phyloP scores from a whole-genome alignment of 1,140 invertebrate genomes.

The Araneus ventricosus region DNA sequence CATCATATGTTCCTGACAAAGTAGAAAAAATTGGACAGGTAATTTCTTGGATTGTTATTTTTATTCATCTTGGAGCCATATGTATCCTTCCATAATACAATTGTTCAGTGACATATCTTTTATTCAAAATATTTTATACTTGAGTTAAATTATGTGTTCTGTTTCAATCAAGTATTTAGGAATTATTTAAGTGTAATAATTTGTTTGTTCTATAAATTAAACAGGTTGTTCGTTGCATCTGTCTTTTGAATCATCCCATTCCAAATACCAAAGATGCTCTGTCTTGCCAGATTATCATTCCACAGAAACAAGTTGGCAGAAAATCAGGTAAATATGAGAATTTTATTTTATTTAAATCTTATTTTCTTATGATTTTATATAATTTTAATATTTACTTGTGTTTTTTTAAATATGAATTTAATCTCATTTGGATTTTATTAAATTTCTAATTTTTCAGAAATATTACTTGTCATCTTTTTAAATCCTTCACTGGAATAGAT shows the following conservation, averaged over 20 bases:
- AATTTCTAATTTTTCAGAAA: no score
- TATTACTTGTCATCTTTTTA: no score
- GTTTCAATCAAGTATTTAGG: no score
- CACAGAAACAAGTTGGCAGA: slow-evolving; percentile 95
- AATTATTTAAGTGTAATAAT: no score
- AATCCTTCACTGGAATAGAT: no score
- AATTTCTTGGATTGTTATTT: not conserved
- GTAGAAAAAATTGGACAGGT: slow-evolving; percentile 84
- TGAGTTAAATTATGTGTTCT: no score
- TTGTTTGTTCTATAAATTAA: not conserved
- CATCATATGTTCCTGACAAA: slow-evolving; percentile 95
- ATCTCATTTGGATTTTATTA: no score
- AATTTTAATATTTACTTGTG: not conserved
- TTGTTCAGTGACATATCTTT: no score
- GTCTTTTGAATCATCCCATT: slow-evolving; percentile 98
- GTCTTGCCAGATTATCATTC: slow-evolving; percentile 99
- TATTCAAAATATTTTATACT: no score
- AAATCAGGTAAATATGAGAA: slow-evolving; percentile 82
- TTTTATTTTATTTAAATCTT: not conserved
- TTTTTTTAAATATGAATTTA: not conserved
- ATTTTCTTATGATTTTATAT: not conserved
- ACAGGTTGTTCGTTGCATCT: slow-evolving; percentile 97
- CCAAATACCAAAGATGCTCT: slow-evolving; percentile 95
- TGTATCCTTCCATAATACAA: no score
- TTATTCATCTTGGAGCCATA: no score